Evolutionary conservation across 1,140 invertebrate genomes (phyloP).

Genomic region (Diprion similis): DNA sequence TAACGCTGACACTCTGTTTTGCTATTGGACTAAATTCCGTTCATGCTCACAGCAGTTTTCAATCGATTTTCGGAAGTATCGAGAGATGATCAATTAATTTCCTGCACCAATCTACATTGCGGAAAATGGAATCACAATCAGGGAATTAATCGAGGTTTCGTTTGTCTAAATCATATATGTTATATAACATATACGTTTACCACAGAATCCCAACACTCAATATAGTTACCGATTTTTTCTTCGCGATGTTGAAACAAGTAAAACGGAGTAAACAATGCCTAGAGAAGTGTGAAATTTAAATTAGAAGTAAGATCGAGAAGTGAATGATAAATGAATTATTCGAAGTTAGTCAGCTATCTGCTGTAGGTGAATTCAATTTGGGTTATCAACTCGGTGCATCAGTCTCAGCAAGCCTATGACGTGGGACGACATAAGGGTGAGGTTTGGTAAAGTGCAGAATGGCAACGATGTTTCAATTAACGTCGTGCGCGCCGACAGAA

Average conservation of each 20-base stretch:
- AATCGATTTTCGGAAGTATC: background rate
- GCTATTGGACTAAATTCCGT: background rate
- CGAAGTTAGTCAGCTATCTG: too few relatives aligned
- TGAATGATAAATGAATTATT: too few relatives aligned
- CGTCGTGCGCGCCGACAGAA: background rate
- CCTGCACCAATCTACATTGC: background rate
- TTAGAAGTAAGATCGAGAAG: too few relatives aligned
- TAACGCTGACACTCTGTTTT: background rate
- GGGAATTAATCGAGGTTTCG: too few relatives aligned
- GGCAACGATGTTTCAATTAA: slow-evolving; percentile 1
- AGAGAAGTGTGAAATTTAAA: too few relatives aligned
- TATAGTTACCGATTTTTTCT: too few relatives aligned
- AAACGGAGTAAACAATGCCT: too few relatives aligned
- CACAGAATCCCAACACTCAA: too few relatives aligned
- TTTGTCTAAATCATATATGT: too few relatives aligned
- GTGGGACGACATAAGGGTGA: background rate
- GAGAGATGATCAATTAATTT: background rate
- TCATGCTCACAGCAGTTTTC: background rate
- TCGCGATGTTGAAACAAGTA: too few relatives aligned
- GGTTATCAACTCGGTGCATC: background rate
- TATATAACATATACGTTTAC: too few relatives aligned
- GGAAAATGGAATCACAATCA: background rate
- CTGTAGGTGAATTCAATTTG: background rate
- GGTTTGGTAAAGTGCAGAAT: background rate
- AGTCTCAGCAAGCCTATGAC: background rate